Percentiles rank a stretch among this genome's conserved stretches.
Evolutionary conservation across 2,888 invertebrate species (phyloP).

Genomic region (Drosophila borealis): DNA sequence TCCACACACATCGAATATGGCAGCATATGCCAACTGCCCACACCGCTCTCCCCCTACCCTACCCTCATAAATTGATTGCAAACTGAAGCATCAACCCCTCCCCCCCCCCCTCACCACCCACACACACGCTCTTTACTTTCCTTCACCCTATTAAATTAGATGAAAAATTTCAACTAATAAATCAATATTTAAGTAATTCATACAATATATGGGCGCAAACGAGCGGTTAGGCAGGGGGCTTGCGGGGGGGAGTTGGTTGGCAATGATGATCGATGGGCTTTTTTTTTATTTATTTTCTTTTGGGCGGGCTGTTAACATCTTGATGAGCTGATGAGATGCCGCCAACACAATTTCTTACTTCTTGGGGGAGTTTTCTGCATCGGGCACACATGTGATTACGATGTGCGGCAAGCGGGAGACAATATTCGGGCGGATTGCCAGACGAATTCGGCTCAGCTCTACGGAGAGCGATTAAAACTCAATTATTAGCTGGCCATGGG

Average conservation of each 20-base stretch:
- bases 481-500: neutral
- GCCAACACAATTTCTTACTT: slow-evolving; percentile 1
- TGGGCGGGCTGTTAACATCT: slow-evolving; percentile 41
- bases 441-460: neutral
- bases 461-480: neutral
- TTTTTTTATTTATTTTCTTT: neutral
- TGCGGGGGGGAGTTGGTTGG: slow-evolving; percentile 6
- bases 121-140: neutral
- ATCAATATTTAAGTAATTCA: slow-evolving; percentile 77
- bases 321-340: slow-evolving; percentile 18
- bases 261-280: slow-evolving; percentile 66
- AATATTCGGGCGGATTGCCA: neutral
- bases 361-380: neutral
- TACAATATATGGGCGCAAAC: slow-evolving; percentile 50
- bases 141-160: slow-evolving; percentile 59
- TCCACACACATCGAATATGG: slow-evolving; percentile 11
- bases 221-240: neutral
- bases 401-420: slow-evolving; percentile 7
- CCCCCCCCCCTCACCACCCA: no score
- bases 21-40: slow-evolving; percentile 9
- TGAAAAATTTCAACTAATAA: slow-evolving; percentile 68
- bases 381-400: slow-evolving; percentile 37
- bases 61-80: slow-evolving; percentile 9
- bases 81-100: neutral
- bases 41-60: neutral